Base-by-base conservation (phyloP, 2,888 invertebrate genomes). In the Tridacna crocea region DNA sequence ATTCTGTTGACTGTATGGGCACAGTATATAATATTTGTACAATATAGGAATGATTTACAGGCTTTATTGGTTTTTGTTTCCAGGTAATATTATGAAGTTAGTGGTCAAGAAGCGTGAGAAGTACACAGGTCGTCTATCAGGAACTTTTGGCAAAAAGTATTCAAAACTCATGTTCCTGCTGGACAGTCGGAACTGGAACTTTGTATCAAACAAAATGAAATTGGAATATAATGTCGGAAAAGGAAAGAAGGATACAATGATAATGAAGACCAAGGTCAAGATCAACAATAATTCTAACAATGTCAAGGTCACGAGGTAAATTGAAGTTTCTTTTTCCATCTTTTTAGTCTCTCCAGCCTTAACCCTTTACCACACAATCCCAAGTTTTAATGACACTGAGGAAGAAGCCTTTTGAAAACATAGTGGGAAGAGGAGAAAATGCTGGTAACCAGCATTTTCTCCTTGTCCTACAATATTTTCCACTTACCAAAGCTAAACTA, bases 201-300 rank as follows among this genome's bases (percentile, higher is more conserved):
- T 83, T 24, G 76, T 82, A 19, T 58, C 75, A 58, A 78, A 87
- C 0, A 87, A 82, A 17, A 4, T 90, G 8, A 80, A 80, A 15
- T 51, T 82, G 15, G 88, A 88, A 74, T 92, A 92, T 78, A 89
- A 83, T 48, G 65, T 90, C 55, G 84, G 82, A 11, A 84, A 83
- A 46, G 61, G 77, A 27, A 82, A 75, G 19, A 88, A 87, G 27
- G 90, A 92, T 66, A 84, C 84, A 6, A 61, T 92, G 13, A 81
- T 73, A 17, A 75, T 86, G 65, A 86, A 79, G 68, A 87, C 80
- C 65, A 89, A 88, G 73, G 60, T 87, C 24, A 84, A 77, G 66
- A 55, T 75, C 19, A 88, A 85, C 51, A 70, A 24, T 24, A 70
- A 26, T 51, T 47, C 22, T 17, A 70, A 27, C 22, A 47, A 47